These are phyloP conservation scores for Archaeoteleia sp. DNA, from an alignment of 2,888 invertebrate species.

Conservation along the genomic window DNA sequence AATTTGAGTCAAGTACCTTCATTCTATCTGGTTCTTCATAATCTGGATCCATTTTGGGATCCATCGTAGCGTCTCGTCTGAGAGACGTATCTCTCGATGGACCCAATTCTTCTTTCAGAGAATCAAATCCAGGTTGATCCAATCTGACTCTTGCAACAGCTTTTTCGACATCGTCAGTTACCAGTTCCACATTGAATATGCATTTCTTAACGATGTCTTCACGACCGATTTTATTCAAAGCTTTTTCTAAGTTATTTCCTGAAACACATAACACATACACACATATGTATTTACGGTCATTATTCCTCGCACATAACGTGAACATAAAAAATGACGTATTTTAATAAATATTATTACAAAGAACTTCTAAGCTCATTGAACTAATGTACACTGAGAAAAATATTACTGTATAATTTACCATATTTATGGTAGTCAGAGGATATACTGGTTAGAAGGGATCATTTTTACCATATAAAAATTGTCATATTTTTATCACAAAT, in stretches of 20 bases:
- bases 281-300: too few species aligned
- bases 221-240: conserved; percentile 85
- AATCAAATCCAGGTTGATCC: conserved; percentile 78
- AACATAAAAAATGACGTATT: too few species aligned
- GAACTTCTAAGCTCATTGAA: too few species aligned
- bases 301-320: too few species aligned
- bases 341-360: too few species aligned
- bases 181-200: conserved; percentile 83
- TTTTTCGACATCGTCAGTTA: conserved; percentile 82
- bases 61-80: conserved; percentile 79
- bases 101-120: conserved; percentile 83
- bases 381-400: too few species aligned
- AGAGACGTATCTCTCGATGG: conserved; percentile 85
- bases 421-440: too few species aligned
- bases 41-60: conserved; percentile 77
- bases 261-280: conserved; percentile 48
- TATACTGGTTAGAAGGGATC: too few species aligned
- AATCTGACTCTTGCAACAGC: conserved; percentile 78
- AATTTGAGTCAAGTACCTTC: too few species aligned
- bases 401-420: too few species aligned
- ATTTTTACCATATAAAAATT: too few species aligned
- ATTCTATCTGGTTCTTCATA: conserved; percentile 81
- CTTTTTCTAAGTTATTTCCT: conserved; percentile 86
- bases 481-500: too few species aligned
- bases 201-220: conserved; percentile 89